Conservation (phyloP, 2,797 vertebrate genomes). For the Onychomys leucogaster region DNA sequence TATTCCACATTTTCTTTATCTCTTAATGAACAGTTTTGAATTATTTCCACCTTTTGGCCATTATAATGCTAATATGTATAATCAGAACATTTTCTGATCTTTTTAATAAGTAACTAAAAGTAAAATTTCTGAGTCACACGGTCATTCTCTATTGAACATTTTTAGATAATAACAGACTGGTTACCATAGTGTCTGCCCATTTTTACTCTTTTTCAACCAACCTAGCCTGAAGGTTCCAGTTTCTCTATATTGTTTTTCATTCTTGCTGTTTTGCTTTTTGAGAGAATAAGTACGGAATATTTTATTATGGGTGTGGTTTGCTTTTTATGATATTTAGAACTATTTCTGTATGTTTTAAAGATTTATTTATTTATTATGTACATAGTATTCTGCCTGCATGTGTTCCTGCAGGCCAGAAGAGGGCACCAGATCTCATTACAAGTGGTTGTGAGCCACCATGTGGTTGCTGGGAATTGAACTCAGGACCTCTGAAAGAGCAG, state of each 20-base stretch:
- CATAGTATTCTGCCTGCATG: no score
- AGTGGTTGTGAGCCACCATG: no score
- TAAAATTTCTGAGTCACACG: background rate
- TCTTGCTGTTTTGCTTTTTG: background rate
- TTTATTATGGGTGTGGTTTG: background rate
- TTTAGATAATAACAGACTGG: background rate
- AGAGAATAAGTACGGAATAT: conserved; percentile 15
- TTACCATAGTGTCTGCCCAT: background rate
- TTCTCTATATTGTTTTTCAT: conserved; percentile 27
- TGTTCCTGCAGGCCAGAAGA: no score
- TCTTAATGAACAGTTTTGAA: background rate
- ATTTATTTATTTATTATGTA: no score
- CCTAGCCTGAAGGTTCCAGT: background rate
- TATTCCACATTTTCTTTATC: background rate
- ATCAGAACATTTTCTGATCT: conserved; percentile 4
- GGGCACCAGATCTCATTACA: no score
- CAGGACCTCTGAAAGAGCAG: no score
- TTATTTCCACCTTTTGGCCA: background rate
- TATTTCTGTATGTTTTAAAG: background rate
- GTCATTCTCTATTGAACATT: background rate
- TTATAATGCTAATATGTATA: background rate
- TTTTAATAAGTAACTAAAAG: background rate
- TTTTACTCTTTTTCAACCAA: background rate
- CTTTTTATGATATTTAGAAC: background rate
- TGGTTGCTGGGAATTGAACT: no score